phyloP scores from a whole-genome alignment of 2,888 invertebrate genomes.

The Drosophila eohydei region DNA sequence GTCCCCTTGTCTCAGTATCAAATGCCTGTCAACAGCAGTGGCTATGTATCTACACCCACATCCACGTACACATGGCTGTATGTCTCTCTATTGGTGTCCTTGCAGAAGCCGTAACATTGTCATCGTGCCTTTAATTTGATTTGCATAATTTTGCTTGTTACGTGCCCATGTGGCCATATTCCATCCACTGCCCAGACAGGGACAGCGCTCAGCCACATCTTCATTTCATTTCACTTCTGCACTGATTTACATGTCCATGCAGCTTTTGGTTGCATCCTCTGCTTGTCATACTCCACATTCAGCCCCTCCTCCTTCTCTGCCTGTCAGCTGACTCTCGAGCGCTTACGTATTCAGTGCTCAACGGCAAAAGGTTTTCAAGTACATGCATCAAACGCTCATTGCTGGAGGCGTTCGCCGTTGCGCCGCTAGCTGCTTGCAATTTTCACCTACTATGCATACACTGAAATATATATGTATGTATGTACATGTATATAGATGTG shows the following conservation, averaged over 20 bases:
- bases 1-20: conserved; percentile 15
- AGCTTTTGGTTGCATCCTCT: conserved; percentile 49
- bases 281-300: conserved; percentile 42
- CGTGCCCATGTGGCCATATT: conserved; percentile 31
- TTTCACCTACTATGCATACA: conserved; percentile 11
- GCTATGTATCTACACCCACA: conserved; percentile 9
- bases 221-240: conserved; percentile 48
- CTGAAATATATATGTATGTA: neutral
- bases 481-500: neutral
- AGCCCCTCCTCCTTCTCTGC: neutral
- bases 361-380: conserved; percentile 66
- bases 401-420: conserved; percentile 44
- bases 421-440: conserved; percentile 23
- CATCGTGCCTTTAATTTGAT: conserved; percentile 81
- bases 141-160: conserved; percentile 81
- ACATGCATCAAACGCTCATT: conserved; percentile 72
- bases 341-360: conserved; percentile 26
- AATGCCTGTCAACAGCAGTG: conserved; percentile 22
- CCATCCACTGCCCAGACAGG: conserved; percentile 4
- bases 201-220: conserved; percentile 28
- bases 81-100: conserved; percentile 40
- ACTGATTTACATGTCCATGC: conserved; percentile 56
- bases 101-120: conserved; percentile 76
- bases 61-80: neutral
- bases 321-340: conserved; percentile 63